Evolutionary conservation across 2,888 invertebrate genomes (phyloP).

Genomic region (Drosophila stalkeri): DNA sequence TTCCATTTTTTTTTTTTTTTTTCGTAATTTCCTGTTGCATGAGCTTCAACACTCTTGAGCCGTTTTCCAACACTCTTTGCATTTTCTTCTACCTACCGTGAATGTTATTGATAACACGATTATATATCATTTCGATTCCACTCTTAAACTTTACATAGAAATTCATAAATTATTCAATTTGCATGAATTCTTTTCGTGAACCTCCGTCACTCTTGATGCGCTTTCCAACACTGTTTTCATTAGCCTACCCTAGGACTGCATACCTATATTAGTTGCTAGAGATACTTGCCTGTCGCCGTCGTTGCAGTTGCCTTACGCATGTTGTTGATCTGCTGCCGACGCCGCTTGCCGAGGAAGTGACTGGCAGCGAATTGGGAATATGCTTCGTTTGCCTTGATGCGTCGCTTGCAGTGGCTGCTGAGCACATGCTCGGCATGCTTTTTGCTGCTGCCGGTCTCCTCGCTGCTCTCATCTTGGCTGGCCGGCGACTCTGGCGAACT

Average conservation of each 20-base stretch:
- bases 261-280: too few species aligned
- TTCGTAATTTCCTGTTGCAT: neutral
- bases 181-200: too few species aligned
- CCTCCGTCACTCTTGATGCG: neutral
- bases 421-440: constrained; percentile 74
- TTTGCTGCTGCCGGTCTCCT: constrained; percentile 81
- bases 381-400: constrained; percentile 85
- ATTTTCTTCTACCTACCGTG: neutral
- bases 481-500: constrained; percentile 83
- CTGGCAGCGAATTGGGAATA: constrained; percentile 69
- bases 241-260: neutral
- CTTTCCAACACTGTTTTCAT: neutral
- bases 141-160: neutral
- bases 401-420: constrained; percentile 82
- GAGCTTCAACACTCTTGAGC: neutral
- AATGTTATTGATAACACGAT: neutral
- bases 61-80: neutral
- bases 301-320: constrained; percentile 74
- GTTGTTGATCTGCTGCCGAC: constrained; percentile 71
- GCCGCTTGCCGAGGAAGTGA: constrained; percentile 77
- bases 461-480: constrained; percentile 85
- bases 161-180: neutral
- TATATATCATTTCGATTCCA: neutral
- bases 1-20: too few species aligned
- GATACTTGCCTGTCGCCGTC: constrained; percentile 37